Evolutionary conservation across 1,140 invertebrate genomes (phyloP), one percentile per base, ranked within the genome.

Genomic region (Drosophila azteca): DNA sequence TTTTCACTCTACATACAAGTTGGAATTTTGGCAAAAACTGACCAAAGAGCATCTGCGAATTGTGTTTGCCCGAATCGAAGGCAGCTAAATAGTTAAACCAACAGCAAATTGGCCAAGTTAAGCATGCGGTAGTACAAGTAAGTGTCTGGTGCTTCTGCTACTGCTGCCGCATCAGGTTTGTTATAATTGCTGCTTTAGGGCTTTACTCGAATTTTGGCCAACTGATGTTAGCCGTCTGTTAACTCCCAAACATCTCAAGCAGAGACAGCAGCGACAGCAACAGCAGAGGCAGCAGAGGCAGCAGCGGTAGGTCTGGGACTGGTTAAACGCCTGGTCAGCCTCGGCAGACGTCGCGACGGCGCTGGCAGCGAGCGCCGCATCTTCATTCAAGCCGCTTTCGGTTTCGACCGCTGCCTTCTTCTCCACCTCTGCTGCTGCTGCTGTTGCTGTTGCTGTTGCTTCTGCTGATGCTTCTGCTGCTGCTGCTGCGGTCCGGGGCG

Each of bases 191-290:
- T 69, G 66, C 52, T 58, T 66, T 60, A 48, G 59, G 52, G 65
- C 57, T 35, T 70, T 53, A 48, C 62, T 58, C 59, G 51, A 63
- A 76, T 67, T 39, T 67, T 68, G 44, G 53, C 69, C 53, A 61
- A 81, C 46, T 67, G 64, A 51, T 88, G 83, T 88, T 87, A 83
- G 67, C 55, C 69, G 68, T 55, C 76, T 77, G 83, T 78, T 81
- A 75, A 78, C 65, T 65, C 62, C 49, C 74, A 74, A 77, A 69
- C 66, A 77, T 72, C 11, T 11, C 61, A 73, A 62, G 46, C 57
- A 72, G 35, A 44, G 78, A 68, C 51, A 69, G 76, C 44, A 79
- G n/a, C n/a, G n/a, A n/a, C n/a, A n/a, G n/a, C n/a, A n/a, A n/a
- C n/a, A n/a, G 59, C 70, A 64, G 20, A 44, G 58, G 11, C 57